Base-by-base conservation (phyloP, 2,797 vertebrate species). In the Argyrosomus regius region DNA sequence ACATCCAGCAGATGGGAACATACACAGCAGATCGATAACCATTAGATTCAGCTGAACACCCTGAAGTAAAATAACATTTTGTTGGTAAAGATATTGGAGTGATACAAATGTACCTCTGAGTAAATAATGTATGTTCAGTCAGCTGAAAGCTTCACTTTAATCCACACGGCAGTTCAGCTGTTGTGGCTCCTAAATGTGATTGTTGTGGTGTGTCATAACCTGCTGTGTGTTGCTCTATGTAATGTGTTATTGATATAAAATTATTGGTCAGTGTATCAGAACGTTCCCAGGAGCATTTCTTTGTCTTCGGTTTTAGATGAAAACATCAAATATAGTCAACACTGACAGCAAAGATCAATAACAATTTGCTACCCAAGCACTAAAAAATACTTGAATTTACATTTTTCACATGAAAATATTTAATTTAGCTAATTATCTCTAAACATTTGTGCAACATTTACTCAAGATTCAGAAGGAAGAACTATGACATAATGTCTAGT, bases 111-210 rank as follows among this genome's bases (percentile, higher is more conserved):
- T 54, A 64, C 20, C 46, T 46, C 45, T 74, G n/a, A 81, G 65
- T 78, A 65, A 81, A 61, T 71, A 54, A 52, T 49, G 39, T 54
- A 12, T 28, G 61, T 18, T 72, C 14, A 48, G 45, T 53, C 49
- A 53, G 64, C 46, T 79, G 35, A 65, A 72, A 68, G 77, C 41
- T 61, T 77, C 3, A 59, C 41, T 62, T 68, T 48, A 76, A 31
- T 67, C 6, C 4, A 35, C 56, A 48, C 10, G 43, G 45, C n/a
- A 57, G 22, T 66, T 48, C 66, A 57, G 53, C 17, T 53, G 26
- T 24, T 54, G 56, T 24, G 50, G 67, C 22, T 45, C 39, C n/a
- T n/a, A 77, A 54, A 59, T 53, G 17, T 26, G 46, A 45, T 53
- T 13, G 43, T 48, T 4, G 20, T 39, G 11, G 26, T 18, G 49